Evolutionary conservation across 2,113 vertebrate genomes (phyloP).

Genomic region (Silurus glanis): DNA sequence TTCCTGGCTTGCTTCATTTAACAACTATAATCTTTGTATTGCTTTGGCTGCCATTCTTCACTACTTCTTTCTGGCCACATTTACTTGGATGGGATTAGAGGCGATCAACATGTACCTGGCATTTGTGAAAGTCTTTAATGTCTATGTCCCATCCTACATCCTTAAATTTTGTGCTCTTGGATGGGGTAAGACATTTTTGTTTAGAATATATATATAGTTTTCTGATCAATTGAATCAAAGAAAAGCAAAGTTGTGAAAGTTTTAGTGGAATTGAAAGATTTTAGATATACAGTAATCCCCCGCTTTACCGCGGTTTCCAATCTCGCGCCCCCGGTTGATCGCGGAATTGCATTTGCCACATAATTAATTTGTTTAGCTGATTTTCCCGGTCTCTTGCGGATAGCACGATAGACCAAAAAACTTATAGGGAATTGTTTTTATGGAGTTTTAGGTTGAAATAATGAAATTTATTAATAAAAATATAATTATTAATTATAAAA

Average conservation of each 20-base stretch:
- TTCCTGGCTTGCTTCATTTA: slow-evolving; percentile 80
- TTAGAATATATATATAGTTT: background rate
- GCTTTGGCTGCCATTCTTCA: slow-evolving; percentile 72
- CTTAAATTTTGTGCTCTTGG: slow-evolving; percentile 82
- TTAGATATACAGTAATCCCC: too few relatives aligned
- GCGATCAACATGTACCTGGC: slow-evolving; percentile 86
- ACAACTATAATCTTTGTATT: slow-evolving; percentile 73
- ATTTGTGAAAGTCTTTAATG: slow-evolving; percentile 88
- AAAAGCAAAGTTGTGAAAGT: background rate
- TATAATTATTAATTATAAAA: too few relatives aligned
- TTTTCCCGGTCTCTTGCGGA: too few relatives aligned
- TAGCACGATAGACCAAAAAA: too few relatives aligned
- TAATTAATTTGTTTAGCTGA: too few relatives aligned
- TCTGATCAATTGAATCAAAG: background rate
- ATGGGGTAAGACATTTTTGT: slow-evolving; percentile 80
- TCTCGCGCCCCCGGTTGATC: too few relatives aligned
- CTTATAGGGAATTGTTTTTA: too few relatives aligned
- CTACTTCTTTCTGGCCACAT: slow-evolving; percentile 84
- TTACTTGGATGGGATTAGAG: slow-evolving; percentile 89
- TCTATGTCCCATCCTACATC: slow-evolving; percentile 81
- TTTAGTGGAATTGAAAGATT: background rate
- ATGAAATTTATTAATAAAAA: too few relatives aligned
- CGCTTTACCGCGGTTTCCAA: too few relatives aligned
- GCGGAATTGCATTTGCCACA: too few relatives aligned
- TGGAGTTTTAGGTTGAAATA: too few relatives aligned